Evolutionary conservation across 2,797 vertebrate species (phyloP), one percentile per base, ranked within the genome.

Genomic region (Helarctos malayanus): DNA sequence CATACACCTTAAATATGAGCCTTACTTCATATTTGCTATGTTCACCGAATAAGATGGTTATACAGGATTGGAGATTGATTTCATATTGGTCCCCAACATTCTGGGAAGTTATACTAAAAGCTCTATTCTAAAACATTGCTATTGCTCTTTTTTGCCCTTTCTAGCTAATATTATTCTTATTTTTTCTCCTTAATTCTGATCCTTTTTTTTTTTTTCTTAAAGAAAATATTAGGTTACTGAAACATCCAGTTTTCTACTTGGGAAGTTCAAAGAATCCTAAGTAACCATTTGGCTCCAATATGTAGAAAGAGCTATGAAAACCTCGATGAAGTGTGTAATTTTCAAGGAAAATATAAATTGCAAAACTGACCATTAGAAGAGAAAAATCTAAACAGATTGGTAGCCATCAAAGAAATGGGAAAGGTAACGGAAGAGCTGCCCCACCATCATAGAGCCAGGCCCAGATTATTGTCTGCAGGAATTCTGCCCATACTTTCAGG

Each of bases 281-380:
- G 25, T 69, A 83, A 80, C 45, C 83, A 54, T n/a, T 83, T 87
- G 71, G 38, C 23, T 93, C 65, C 57, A 73, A 18, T 86, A 76
- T 83, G 23, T 83, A 13, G 32, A 78, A 95, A 94, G 16, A 78
- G 3, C 54, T 78, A 25, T 47, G 68, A 92, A 45, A 94, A 89
- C n/a, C 7, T 71, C 0, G 11, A 25, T 93, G 73, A 75, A 90
- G 80, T 91, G 10, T 41, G 7, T 82, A 18, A 94, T 91, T 96
- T n/a, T 79, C 29, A 75, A 83, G 27, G 78, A 82, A 88, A 87
- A 83, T 85, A 57, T 86, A 89, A 83, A 86, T 79, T 88, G 49
- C 23, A 89, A 45, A 80, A 73, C 0, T 78, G 54, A 76, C 57
- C 57, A 0, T 73, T 73, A 69, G 25, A 63, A 38, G 27, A 97